These are phyloP conservation scores for Agapornis roseicollis DNA, from an alignment of 2,113 vertebrate species.

Conservation along the genomic window DNA sequence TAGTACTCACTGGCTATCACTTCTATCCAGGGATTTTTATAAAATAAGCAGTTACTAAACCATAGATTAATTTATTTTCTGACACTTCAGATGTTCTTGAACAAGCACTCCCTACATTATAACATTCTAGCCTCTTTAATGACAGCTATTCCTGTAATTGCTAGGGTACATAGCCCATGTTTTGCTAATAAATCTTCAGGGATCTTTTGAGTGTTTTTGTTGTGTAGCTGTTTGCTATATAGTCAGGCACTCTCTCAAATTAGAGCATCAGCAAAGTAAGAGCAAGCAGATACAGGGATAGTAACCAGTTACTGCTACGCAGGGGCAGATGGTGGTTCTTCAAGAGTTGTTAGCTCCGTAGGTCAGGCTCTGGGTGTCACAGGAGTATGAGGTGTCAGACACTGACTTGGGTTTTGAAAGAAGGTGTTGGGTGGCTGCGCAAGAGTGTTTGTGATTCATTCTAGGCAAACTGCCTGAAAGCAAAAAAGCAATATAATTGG, in stretches of 20 bases:
- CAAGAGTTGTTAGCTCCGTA: not conserved
- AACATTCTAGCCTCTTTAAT: not conserved
- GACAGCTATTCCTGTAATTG: fast-evolving
- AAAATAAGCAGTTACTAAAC: not conserved
- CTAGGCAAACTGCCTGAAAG: not conserved
- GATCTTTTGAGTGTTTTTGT: not conserved
- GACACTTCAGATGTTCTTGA: not conserved
- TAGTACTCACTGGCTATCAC: not conserved
- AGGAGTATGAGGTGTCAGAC: not conserved
- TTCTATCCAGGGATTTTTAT: not conserved
- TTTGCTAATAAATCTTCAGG: not conserved
- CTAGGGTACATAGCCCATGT: fast-evolving
- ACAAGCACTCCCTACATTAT: not conserved
- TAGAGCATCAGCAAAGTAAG: not conserved
- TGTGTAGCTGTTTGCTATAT: not conserved
- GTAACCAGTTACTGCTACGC: not conserved
- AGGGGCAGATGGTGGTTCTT: not conserved
- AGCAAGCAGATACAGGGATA: not conserved
- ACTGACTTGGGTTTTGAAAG: not conserved
- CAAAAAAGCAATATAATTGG: not conserved
- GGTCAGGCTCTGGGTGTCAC: not conserved
- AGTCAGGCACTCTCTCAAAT: not conserved
- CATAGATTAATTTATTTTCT: not conserved
- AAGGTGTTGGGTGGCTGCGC: not conserved
- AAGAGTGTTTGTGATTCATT: not conserved